Conservation (phyloP, 2,888 invertebrate genomes). For the Brachypterus glaber region DNA sequence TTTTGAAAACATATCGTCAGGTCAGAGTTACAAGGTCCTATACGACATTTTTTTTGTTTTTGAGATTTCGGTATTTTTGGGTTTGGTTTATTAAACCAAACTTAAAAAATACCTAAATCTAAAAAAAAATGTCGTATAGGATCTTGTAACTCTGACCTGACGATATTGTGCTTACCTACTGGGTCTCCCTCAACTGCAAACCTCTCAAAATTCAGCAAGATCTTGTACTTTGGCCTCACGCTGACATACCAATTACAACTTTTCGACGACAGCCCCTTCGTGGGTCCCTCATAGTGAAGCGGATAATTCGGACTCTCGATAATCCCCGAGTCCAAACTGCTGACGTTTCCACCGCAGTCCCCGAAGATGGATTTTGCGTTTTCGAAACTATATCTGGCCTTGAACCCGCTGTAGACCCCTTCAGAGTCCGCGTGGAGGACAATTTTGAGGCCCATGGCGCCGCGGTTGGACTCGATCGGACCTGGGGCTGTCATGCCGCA, state of each 20-base stretch:
- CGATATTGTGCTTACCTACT: slow-evolving; percentile 57
- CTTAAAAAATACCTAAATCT: too few relatives aligned
- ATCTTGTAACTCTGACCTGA: too few relatives aligned
- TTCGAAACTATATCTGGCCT: slow-evolving; percentile 90
- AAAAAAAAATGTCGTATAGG: neutral
- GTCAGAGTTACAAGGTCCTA: too few relatives aligned
- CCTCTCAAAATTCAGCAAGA: slow-evolving; percentile 83
- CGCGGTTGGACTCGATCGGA: slow-evolving; percentile 85
- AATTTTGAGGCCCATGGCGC: slow-evolving; percentile 79
- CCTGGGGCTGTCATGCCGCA: slow-evolving; percentile 89
- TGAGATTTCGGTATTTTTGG: too few relatives aligned
- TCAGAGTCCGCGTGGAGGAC: slow-evolving; percentile 81
- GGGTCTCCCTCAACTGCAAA: slow-evolving; percentile 94
- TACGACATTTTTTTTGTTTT: too few relatives aligned
- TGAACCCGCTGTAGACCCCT: slow-evolving; percentile 89
- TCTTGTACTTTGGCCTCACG: slow-evolving; percentile 74
- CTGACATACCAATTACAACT: slow-evolving; percentile 96
- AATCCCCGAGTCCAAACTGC: slow-evolving; percentile 69
- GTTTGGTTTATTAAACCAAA: too few relatives aligned
- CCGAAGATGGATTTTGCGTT: slow-evolving; percentile 77
- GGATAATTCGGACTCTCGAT: slow-evolving; percentile 89
- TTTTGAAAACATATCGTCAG: too few relatives aligned
- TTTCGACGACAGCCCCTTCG: slow-evolving; percentile 68
- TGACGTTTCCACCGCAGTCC: slow-evolving; percentile 89
- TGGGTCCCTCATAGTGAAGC: slow-evolving; percentile 76